Evolutionary conservation across 2,797 vertebrate species (phyloP), one percentile per base, ranked within the genome.

Genomic region (Scolopax rusticola): DNA sequence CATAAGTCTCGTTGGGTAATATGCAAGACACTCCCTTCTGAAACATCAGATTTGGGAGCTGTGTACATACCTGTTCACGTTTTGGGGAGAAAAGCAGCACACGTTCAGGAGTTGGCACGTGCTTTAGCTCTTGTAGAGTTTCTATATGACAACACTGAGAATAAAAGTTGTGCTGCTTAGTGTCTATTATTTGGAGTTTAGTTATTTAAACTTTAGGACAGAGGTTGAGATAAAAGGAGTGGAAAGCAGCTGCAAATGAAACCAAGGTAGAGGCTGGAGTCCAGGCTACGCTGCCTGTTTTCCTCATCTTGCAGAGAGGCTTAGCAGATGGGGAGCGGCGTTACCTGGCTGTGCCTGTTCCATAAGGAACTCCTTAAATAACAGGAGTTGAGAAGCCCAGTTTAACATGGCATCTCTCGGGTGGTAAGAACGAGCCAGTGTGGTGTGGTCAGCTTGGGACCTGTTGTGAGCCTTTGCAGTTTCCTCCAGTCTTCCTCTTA

Each of bases 201-300:
- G 19, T 41, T 56, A 15, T 28, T 80, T 14, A 43, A 84, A 48
- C 50, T 68, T 50, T 33, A 36, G 84, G 54, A n/a, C 43, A 73
- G 54, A 80, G 67, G 76, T 38, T 88, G 77, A 71, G 73, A 21
- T n/a, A 47, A 60, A 67, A 76, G 53, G 45, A 67, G 41, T 28
- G 36, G n/a, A 81, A 89, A 84, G 69, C 68, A 88, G 30, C 36
- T 69, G 78, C 45, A 21, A 2, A 38, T 48, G 79, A 53, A 68
- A 15, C 17, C 27, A 60, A 53, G 51, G 33, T 45, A 3, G 45
- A 80, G 32, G 25, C 36, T 75, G 60, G 11, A 51, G 18, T 38
- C 9, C 4, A 19, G 36, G 47, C n/a, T 86, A 2, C 28, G 59
- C 8, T 25, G 30, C 10, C 40, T 0, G 0, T 48, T 69, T 48